Conservation (phyloP, 1,140 invertebrate species). For the Brachionus manjavacas region DNA sequence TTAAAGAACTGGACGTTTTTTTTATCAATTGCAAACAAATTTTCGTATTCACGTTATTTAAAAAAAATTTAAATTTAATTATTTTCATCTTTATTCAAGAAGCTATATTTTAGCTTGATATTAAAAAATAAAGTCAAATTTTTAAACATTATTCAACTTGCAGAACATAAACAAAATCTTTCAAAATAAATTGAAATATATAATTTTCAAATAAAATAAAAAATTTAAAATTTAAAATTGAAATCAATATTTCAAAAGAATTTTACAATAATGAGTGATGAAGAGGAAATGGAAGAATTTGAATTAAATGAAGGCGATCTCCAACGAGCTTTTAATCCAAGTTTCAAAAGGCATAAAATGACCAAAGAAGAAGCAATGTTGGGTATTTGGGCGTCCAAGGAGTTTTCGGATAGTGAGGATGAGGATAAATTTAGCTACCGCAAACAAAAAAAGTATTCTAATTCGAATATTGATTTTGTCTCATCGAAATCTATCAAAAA, state of each 20-base stretch:
- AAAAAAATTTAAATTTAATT: no score
- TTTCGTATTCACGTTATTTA: no score
- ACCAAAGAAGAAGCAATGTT: constrained; percentile 42
- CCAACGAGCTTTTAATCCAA: background rate
- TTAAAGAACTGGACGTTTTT: no score
- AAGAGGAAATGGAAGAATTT: constrained; percentile 41
- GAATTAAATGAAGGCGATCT: constrained; percentile 21
- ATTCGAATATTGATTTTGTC: background rate
- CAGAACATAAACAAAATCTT: background rate
- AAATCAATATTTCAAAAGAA: background rate
- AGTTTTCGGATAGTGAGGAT: constrained; percentile 5
- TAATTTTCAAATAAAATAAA: background rate
- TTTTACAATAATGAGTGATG: constrained; percentile 32
- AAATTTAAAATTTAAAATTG: background rate
- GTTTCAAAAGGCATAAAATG: constrained; percentile 25
- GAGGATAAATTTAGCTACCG: constrained; percentile 23
- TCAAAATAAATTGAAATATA: background rate
- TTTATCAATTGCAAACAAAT: no score
- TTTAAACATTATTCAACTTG: background rate
- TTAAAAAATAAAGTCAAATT: no score
- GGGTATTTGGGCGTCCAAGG: constrained; percentile 5
- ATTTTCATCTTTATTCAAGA: no score
- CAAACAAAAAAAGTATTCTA: background rate
- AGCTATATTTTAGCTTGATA: no score
- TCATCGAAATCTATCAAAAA: background rate